phyloP scores from a whole-genome alignment of 2,888 invertebrate species.

The Leptinotarsa tumamoca region DNA sequence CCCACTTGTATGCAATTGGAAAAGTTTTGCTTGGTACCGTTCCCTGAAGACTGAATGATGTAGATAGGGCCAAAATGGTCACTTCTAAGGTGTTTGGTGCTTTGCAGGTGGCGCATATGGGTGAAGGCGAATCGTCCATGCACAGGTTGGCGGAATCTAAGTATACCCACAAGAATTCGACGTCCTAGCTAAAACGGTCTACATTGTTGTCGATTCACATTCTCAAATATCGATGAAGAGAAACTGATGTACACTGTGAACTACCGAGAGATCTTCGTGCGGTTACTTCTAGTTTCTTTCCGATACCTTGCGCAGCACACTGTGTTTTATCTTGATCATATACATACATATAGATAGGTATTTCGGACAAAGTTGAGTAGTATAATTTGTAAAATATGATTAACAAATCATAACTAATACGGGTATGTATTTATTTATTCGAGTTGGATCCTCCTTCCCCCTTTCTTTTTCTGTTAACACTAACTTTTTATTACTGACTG shows the following conservation, averaged over 20 bases:
- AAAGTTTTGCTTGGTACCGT: not conserved
- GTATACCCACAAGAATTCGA: slow-evolving; percentile 66
- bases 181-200: slow-evolving; percentile 52
- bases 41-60: slow-evolving; percentile 5
- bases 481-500: slow-evolving; percentile 21
- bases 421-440: slow-evolving; percentile 43
- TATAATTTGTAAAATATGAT: slow-evolving; percentile 29
- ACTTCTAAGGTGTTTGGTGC: slow-evolving; percentile 65
- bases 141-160: slow-evolving; percentile 68
- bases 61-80: slow-evolving; percentile 28
- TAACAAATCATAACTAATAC: slow-evolving; percentile 30
- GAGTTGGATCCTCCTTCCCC: slow-evolving; percentile 22
- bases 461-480: slow-evolving; percentile 31
- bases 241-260: not conserved
- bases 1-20: no score
- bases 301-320: not conserved
- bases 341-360: not conserved
- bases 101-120: slow-evolving; percentile 66
- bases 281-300: not conserved
- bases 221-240: slow-evolving; percentile 16
- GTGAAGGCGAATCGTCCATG: slow-evolving; percentile 64
- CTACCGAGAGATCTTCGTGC: no score
- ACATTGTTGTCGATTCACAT: not conserved
- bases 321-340: not conserved
- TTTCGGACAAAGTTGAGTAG: slow-evolving; percentile 10